Percentiles rank a stretch among this genome's conserved stretches.
Conservation (phyloP, 1,140 invertebrate genomes). For the Aphelinus certus region DNA sequence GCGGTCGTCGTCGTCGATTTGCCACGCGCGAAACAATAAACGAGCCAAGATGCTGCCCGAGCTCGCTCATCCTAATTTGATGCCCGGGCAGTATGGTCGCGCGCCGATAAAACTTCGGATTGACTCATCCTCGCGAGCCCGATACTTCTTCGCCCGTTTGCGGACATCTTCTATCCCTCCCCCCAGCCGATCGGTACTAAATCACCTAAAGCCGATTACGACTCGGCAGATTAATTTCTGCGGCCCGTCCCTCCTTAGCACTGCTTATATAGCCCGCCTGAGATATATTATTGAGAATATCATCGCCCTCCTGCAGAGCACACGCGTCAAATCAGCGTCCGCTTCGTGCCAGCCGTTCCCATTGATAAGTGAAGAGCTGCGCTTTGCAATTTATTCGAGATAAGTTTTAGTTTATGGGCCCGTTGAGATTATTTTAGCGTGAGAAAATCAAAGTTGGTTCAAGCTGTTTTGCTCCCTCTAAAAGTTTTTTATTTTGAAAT, state of each 20-base stretch:
- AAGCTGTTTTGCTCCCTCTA: no score
- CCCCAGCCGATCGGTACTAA: conserved; percentile 49
- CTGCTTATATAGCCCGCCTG: neutral
- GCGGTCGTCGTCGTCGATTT: conserved; percentile 6
- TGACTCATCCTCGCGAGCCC: conserved; percentile 40
- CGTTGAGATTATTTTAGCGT: no score
- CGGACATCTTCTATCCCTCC: conserved; percentile 48
- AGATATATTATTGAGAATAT: conserved; percentile 31
- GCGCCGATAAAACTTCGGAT: conserved; percentile 51
- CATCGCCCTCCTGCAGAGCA: neutral
- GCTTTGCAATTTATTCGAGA: neutral
- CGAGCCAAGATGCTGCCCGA: conserved; percentile 18
- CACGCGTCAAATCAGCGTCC: neutral
- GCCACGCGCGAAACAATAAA: conserved; percentile 15
- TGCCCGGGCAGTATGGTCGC: conserved; percentile 49
- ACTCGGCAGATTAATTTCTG: conserved; percentile 62
- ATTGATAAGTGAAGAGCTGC: conserved; percentile 10
- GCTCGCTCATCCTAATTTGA: conserved; percentile 29
- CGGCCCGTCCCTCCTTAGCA: neutral
- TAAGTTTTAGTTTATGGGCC: no score
- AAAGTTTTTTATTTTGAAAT: no score
- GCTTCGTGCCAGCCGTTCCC: conserved; percentile 1
- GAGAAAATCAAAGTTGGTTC: no score
- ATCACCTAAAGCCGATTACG: conserved; percentile 62
- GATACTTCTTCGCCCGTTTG: conserved; percentile 46